A percentile compares a stretch with the other conserved stretches of the same genome.
These are phyloP conservation scores for Papilio gigon DNA, from an alignment of 2,888 invertebrate species.

Conservation along the genomic window DNA sequence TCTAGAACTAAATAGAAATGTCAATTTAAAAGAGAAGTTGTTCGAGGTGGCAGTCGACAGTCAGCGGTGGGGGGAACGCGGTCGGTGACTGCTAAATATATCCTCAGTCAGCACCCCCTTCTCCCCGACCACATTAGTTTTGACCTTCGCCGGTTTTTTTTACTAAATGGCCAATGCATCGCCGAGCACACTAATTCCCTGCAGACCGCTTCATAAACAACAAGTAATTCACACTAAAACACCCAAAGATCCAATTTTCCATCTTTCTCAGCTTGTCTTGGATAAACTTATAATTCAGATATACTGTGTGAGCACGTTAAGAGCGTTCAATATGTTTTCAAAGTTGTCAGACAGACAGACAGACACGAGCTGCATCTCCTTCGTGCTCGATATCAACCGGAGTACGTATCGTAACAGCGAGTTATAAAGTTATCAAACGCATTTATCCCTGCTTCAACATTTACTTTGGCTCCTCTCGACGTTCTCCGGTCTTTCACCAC, in stretches of 20 bases:
- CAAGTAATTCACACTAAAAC: slow-evolving; percentile 5
- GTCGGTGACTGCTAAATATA: slow-evolving; percentile 31
- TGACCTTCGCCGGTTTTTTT: slow-evolving; percentile 29
- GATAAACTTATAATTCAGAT: too few relatives aligned
- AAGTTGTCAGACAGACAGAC: too few relatives aligned
- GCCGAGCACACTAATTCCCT: not conserved
- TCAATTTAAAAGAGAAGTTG: not conserved
- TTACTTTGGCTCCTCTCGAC: too few relatives aligned
- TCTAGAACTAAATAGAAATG: not conserved
- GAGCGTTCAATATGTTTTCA: too few relatives aligned
- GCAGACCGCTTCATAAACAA: slow-evolving; percentile 12
- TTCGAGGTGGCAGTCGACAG: slow-evolving; percentile 1
- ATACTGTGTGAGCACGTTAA: too few relatives aligned
- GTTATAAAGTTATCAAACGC: too few relatives aligned
- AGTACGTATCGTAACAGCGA: too few relatives aligned
- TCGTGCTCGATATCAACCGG: too few relatives aligned
- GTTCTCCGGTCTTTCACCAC: too few relatives aligned
- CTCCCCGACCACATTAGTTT: not conserved
- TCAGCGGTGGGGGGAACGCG: slow-evolving; percentile 3
- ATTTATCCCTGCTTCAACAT: too few relatives aligned
- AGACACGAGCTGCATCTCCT: too few relatives aligned
- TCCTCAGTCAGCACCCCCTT: not conserved
- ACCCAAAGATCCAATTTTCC: not conserved
- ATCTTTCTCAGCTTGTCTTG: too few relatives aligned
- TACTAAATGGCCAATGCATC: not conserved